phyloP scores from a whole-genome alignment of 2,888 invertebrate species.

The Apotomis betuletana region DNA sequence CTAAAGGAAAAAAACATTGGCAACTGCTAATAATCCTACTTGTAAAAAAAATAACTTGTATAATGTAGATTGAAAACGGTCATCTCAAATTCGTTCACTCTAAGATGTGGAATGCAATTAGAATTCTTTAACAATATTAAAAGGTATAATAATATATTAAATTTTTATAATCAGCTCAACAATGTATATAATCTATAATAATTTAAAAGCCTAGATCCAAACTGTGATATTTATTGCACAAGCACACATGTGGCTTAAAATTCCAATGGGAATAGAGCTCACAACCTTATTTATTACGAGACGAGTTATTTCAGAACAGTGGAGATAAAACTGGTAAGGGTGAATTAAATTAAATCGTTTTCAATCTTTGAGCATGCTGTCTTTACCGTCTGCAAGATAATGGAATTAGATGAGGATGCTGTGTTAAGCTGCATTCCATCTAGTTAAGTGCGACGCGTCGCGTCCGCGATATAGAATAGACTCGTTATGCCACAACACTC shows the following conservation, averaged over 20 bases:
- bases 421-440: conserved; percentile 59
- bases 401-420: conserved; percentile 55
- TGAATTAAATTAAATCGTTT: conserved; percentile 57
- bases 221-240: conserved; percentile 85
- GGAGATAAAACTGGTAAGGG: conserved; percentile 68
- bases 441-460: conserved; percentile 58
- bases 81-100: conserved; percentile 83
- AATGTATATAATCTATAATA: conserved; percentile 86
- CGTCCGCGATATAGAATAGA: conserved; percentile 58
- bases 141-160: conserved; percentile 85
- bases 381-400: conserved; percentile 59
- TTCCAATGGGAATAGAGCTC: conserved; percentile 83
- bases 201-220: conserved; percentile 85
- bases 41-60: conserved; percentile 83
- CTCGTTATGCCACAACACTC: conserved; percentile 68
- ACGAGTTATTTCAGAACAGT: conserved; percentile 65
- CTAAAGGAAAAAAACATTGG: conserved; percentile 87
- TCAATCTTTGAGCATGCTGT: conserved; percentile 68
- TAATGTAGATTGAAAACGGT: conserved; percentile 83
- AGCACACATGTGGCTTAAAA: conserved; percentile 83
- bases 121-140: conserved; percentile 85
- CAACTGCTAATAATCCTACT: conserved; percentile 83
- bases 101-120: conserved; percentile 84
- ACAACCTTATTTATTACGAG: conserved; percentile 80
- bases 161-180: conserved; percentile 86